A percentile compares a stretch with the other conserved stretches of the same genome.
phyloP scores from a whole-genome alignment of 1,140 invertebrate genomes.

The Drosophila oshimai region DNA sequence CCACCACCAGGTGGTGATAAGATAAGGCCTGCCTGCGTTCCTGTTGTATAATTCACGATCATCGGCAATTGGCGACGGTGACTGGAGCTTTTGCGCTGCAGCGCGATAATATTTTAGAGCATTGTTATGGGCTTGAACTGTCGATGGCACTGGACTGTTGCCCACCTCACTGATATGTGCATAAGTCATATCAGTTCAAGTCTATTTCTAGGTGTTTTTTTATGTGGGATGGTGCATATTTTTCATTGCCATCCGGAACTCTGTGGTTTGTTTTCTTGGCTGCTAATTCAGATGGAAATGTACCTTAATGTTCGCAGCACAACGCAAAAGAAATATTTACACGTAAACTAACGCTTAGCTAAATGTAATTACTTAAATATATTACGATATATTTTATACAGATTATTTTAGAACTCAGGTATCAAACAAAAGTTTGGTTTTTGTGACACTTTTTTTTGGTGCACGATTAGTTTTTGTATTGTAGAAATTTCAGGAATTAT shows the following conservation, averaged over 20 bases:
- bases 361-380: too few relatives aligned
- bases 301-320: not conserved
- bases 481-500: too few relatives aligned
- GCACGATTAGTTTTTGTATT: too few relatives aligned
- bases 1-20: conserved; percentile 12
- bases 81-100: not conserved
- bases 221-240: not conserved
- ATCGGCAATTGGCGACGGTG: not conserved
- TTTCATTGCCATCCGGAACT: conserved; percentile 14
- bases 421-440: too few relatives aligned
- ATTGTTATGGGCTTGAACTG: conserved; percentile 26
- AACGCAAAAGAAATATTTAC: not conserved
- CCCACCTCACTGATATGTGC: conserved; percentile 10
- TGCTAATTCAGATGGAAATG: not conserved
- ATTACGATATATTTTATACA: too few relatives aligned
- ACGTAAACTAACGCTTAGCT: too few relatives aligned
- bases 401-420: too few relatives aligned
- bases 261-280: not conserved
- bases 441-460: too few relatives aligned
- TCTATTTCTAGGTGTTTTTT: conserved; percentile 10
- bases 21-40: conserved; percentile 5
- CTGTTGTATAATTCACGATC: conserved; percentile 1
- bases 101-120: conserved; percentile 12
- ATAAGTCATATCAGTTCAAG: not conserved
- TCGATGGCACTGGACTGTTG: not conserved